phyloP scores from a whole-genome alignment of 2,888 invertebrate species.

The Scotopteryx bipunctaria region DNA sequence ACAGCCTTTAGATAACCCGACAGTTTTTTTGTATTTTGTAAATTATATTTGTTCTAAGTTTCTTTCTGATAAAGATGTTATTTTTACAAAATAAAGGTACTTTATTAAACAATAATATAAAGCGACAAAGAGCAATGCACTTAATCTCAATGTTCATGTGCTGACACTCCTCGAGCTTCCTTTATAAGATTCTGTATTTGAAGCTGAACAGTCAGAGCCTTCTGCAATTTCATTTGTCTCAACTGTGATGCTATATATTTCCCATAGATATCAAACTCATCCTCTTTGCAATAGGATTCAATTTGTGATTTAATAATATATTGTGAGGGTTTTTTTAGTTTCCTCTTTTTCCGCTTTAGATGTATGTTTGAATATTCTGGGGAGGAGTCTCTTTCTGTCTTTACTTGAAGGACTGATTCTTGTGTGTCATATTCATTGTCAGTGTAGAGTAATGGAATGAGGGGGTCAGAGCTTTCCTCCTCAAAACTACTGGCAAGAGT shows the following conservation, averaged over 20 bases:
- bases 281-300: slow-evolving; percentile 46
- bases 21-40: too few relatives aligned
- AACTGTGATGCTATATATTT: slow-evolving; percentile 65
- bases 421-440: slow-evolving; percentile 58
- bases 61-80: too few relatives aligned
- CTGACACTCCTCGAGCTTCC: slow-evolving; percentile 59
- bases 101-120: too few relatives aligned
- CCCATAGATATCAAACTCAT: slow-evolving; percentile 70
- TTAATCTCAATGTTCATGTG: slow-evolving; percentile 41
- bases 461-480: slow-evolving; percentile 56
- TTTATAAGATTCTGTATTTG: slow-evolving; percentile 63
- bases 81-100: too few relatives aligned
- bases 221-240: slow-evolving; percentile 57
- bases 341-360: slow-evolving; percentile 21
- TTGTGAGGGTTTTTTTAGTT: slow-evolving; percentile 18
- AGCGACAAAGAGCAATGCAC: too few relatives aligned
- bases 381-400: slow-evolving; percentile 41
- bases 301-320: slow-evolving; percentile 41
- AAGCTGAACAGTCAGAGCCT: slow-evolving; percentile 58
- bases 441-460: slow-evolving; percentile 53
- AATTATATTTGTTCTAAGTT: too few relatives aligned
- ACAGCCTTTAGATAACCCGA: too few relatives aligned
- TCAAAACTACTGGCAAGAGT: slow-evolving; percentile 44
- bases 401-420: slow-evolving; percentile 37
- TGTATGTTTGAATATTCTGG: slow-evolving; percentile 53